Percentiles rank a stretch among this genome's conserved stretches.
phyloP scores from a whole-genome alignment of 2,797 vertebrate genomes.

The Sebastes steindachneri region DNA sequence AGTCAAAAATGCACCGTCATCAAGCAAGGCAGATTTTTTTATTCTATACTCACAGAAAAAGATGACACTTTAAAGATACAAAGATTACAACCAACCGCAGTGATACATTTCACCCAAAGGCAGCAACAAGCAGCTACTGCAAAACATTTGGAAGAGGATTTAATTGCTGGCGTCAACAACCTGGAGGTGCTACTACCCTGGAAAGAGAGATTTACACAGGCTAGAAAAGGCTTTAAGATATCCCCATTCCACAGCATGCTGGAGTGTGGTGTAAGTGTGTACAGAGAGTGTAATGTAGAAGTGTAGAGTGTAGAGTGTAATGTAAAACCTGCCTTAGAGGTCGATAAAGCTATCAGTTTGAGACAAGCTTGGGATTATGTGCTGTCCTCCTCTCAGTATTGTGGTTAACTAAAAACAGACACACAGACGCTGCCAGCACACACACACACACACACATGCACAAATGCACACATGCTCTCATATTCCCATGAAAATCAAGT shows the following conservation, averaged over 20 bases:
- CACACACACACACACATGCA: not conserved
- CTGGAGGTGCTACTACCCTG: not conserved
- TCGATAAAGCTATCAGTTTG: constrained; percentile 45
- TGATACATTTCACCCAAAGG: not conserved
- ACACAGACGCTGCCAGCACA: not conserved
- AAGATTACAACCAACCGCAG: not conserved
- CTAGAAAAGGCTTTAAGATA: constrained; percentile 11
- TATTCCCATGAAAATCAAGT: not conserved
- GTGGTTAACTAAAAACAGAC: constrained; percentile 37
- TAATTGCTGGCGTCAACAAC: not conserved
- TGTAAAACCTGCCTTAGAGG: constrained; percentile 2
- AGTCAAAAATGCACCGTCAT: not conserved
- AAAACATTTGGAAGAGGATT: not conserved
- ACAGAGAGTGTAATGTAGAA: too few species aligned
- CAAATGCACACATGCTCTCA: not conserved
- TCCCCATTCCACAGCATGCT: constrained; percentile 14
- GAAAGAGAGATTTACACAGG: constrained; percentile 3
- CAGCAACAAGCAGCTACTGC: not conserved
- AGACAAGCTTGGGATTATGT: constrained; percentile 5
- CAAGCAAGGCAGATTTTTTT: not conserved
- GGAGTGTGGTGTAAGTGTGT: constrained; percentile 8
- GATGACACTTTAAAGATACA: not conserved
- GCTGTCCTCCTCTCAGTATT: constrained; percentile 8
- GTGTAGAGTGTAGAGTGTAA: constrained; percentile 8
- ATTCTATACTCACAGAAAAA: not conserved